Conservation (phyloP, 2,888 invertebrate species). For the Tanypteryx hageni region DNA sequence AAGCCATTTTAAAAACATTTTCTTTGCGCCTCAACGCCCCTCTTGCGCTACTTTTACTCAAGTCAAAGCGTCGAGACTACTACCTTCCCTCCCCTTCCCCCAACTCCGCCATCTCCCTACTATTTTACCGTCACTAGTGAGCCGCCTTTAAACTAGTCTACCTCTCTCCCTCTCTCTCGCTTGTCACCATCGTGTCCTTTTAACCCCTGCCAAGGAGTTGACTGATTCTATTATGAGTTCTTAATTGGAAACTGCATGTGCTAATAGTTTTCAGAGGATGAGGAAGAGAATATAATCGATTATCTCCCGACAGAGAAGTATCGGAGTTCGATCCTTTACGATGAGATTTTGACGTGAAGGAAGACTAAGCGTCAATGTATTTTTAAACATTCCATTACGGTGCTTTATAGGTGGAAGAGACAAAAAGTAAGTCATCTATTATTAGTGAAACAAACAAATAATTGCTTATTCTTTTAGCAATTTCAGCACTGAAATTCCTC, state of each 20-base stretch:
- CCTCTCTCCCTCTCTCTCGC: conserved; percentile 36
- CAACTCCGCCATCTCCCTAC: neutral
- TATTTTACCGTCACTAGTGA: neutral
- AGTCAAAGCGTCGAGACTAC: neutral
- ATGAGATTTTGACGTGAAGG: neutral
- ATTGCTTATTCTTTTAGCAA: no score
- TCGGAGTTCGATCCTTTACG: neutral
- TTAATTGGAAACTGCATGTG: conserved; percentile 54
- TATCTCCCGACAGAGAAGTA: neutral
- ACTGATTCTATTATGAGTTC: conserved; percentile 59
- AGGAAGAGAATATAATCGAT: neutral
- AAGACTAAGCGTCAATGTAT: no score
- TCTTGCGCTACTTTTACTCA: neutral
- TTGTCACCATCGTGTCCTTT: conserved; percentile 53
- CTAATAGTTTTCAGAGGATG: neutral
- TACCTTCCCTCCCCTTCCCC: neutral
- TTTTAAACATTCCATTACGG: no score
- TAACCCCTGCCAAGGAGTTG: conserved; percentile 52
- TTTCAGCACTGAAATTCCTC: no score
- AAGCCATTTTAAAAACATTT: conserved; percentile 20
- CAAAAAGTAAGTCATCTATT: no score
- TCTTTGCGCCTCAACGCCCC: neutral
- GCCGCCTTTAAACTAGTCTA: conserved; percentile 10
- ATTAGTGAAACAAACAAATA: no score
- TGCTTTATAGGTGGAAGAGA: no score